A percentile compares a stretch with the other conserved stretches of the same genome.
These are phyloP conservation scores for Ceyx erithaca DNA, from an alignment of 2,797 vertebrate species.

Conservation along the genomic window DNA sequence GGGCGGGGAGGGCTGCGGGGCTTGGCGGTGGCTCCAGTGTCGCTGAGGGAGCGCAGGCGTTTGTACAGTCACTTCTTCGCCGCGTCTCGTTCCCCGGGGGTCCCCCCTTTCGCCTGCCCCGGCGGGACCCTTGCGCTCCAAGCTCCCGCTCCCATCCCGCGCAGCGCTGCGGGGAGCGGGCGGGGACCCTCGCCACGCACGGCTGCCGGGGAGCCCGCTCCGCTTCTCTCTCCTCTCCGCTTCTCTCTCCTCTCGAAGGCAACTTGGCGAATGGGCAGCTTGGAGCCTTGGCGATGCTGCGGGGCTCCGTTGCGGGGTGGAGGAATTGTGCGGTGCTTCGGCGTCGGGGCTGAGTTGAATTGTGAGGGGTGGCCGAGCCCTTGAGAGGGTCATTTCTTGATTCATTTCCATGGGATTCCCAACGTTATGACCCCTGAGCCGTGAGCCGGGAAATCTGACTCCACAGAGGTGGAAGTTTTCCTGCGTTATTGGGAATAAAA, in stretches of 20 bases:
- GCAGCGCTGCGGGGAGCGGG: background rate
- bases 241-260: background rate
- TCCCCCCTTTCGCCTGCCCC: background rate
- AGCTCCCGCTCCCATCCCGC: background rate
- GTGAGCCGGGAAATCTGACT: background rate
- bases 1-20: background rate
- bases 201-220: background rate
- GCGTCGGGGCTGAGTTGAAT: background rate
- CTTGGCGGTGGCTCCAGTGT: background rate
- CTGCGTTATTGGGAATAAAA: conserved; percentile 16
- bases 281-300: background rate
- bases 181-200: background rate
- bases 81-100: background rate
- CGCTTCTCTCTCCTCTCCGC: too few relatives aligned
- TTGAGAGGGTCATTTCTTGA: background rate
- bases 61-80: background rate
- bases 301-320: background rate
- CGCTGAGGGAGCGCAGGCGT: background rate
- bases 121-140: background rate
- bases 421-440: background rate
- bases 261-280: background rate
- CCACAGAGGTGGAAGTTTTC: background rate
- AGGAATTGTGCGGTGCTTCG: background rate
- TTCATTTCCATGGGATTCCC: background rate
- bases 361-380: background rate